A percentile compares a stretch with the other conserved stretches of the same genome.
phyloP scores from a whole-genome alignment of 2,113 vertebrate species.

The Setophaga coronata region DNA sequence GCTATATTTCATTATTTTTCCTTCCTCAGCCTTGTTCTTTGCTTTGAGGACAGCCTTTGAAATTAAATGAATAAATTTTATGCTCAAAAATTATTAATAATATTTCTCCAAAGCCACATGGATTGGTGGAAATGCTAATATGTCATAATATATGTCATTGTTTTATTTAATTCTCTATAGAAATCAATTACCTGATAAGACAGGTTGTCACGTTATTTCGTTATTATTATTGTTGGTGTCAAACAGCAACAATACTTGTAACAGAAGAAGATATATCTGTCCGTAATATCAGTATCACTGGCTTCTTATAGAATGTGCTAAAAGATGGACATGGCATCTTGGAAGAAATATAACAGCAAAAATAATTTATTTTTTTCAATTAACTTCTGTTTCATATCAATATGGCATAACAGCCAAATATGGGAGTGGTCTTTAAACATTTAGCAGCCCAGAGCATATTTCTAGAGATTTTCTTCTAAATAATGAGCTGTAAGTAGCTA shows the following conservation, averaged over 20 bases:
- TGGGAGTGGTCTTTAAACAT: not conserved
- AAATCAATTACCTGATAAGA: not conserved
- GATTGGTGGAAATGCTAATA: not conserved
- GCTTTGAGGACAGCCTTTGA: not conserved
- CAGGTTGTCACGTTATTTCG: not conserved
- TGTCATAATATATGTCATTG: not conserved
- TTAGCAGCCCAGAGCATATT: not conserved
- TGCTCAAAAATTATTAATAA: not conserved
- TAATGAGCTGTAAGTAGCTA: not conserved
- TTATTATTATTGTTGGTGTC: not conserved
- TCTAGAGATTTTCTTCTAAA: not conserved
- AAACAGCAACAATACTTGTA: not conserved
- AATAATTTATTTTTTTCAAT: not conserved
- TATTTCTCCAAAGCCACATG: not conserved
- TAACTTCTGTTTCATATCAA: not conserved
- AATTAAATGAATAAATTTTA: not conserved
- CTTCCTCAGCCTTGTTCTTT: not conserved
- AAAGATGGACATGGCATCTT: not conserved
- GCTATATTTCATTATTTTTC: not conserved
- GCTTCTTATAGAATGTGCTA: not conserved
- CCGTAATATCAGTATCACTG: not conserved
- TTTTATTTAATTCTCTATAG: not conserved
- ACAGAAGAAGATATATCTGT: not conserved
- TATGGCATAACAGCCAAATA: not conserved
- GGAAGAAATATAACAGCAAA: not conserved